Evolutionary conservation across 2,888 invertebrate species (phyloP), one percentile per base, ranked within the genome.

Genomic region (Drosophila mercatorum): DNA sequence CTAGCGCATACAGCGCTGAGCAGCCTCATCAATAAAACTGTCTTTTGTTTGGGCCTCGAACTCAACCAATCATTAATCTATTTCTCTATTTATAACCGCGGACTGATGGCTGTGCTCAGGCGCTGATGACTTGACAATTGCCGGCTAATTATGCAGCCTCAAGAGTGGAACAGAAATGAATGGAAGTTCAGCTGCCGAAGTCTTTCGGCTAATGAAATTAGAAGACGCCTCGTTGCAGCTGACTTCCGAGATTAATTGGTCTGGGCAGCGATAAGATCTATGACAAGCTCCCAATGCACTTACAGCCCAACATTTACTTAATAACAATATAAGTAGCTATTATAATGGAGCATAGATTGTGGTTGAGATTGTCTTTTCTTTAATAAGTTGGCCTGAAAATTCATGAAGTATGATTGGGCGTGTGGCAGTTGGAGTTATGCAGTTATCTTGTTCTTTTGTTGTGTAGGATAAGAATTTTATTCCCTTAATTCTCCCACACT

Each of bases 101-200:
- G 66, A 81, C 78, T 70, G 76, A 80, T 65, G 68, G 62, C 63
- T 41, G 26, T 43, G 46, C 44, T 17, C 63, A 53, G 61, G 67
- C 68, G 62, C 58, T 72, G 83, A 75, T 70, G 80, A 65, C 77
- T 82, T 83, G 83, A 88, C 83, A 83, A 83, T 83, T 88, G 88
- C 68, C 77, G 51, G 57, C 85, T 88, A 83, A 82, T 88, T 88
- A 88, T 83, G 75, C 83, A 88, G 68, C 57, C 17, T 34, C 46
- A 5, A 43, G 12, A 38, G 12, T 11, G 38, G 5, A 26, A 46
- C 8, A 46, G 14, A 43, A 41, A 38, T 53, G 40, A 36, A 63
- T 28, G 53, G 46, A 72, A 61, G 52, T 11, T 59, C 80, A 59
- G 43, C 68, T 61, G 76, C 59, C 51, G 47, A 40, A 36, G 59